These are phyloP conservation scores for Eriosoma lanigerum DNA, from an alignment of 1,140 invertebrate species.

Conservation along the genomic window DNA sequence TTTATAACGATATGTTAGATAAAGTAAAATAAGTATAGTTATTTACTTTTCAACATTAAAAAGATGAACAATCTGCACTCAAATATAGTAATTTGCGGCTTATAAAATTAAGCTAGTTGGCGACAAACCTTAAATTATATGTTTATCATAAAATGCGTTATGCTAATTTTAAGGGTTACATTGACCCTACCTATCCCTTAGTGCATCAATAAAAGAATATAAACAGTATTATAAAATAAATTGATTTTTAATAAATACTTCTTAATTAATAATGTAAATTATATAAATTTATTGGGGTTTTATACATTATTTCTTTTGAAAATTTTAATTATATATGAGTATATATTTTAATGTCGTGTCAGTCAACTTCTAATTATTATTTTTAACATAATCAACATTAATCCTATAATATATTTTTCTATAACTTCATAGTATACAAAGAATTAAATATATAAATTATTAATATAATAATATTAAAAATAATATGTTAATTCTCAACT, in stretches of 20 bases:
- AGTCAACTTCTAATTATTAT: no score
- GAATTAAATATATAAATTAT: no score
- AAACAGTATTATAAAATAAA: background rate
- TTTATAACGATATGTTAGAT: no score
- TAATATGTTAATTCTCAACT: no score
- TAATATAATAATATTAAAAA: no score
- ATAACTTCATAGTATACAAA: no score
- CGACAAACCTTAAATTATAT: background rate
- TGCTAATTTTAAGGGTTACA: background rate
- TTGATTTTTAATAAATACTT: background rate
- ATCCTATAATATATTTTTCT: no score
- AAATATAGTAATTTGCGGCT: background rate
- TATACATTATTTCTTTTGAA: no score
- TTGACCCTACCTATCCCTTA: background rate
- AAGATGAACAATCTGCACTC: background rate
- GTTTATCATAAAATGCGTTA: background rate
- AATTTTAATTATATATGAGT: no score
- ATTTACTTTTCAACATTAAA: background rate
- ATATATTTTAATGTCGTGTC: no score
- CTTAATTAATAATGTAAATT: background rate
- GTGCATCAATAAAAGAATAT: background rate
- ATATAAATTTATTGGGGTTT: no score
- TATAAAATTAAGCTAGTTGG: background rate
- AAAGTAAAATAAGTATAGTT: background rate
- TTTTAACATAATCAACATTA: no score